phyloP scores from a whole-genome alignment of 1,140 invertebrate genomes.

The Tetramorium alpestre region DNA sequence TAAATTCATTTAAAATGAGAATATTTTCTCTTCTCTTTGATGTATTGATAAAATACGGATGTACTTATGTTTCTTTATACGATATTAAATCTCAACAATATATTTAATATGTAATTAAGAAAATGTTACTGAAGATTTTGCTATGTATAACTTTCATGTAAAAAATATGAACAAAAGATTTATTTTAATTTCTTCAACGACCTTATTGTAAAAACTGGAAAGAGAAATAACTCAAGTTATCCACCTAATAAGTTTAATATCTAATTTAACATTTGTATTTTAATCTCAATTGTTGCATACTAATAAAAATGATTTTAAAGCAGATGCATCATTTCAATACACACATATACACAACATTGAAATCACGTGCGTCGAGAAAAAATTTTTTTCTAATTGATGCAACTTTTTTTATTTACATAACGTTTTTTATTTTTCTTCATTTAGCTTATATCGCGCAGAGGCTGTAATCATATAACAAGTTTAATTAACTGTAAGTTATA shows the following conservation, averaged over 20 bases:
- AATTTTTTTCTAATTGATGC: background rate
- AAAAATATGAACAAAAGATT: background rate
- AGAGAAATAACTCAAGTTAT: background rate
- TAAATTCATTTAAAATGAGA: background rate
- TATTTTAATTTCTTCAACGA: background rate
- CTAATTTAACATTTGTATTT: too few relatives aligned
- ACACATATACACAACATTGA: background rate
- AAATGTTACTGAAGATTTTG: background rate
- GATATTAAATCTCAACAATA: background rate
- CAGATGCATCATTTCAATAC: background rate
- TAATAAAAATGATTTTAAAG: background rate
- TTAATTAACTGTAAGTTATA: background rate
- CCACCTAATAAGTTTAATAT: background rate
- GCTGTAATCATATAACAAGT: background rate
- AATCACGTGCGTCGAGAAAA: background rate
- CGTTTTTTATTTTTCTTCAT: too few relatives aligned
- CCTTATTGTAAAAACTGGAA: background rate
- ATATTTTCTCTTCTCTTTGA: background rate
- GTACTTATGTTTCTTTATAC: background rate
- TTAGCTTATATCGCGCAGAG: background rate
- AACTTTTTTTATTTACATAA: too few relatives aligned
- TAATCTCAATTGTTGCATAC: background rate
- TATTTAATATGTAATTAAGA: background rate
- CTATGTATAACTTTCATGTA: background rate
- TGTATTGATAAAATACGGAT: background rate